Evolutionary conservation across 2,888 invertebrate species (phyloP).

Genomic region (Thysanoteuthis rhombus): DNA sequence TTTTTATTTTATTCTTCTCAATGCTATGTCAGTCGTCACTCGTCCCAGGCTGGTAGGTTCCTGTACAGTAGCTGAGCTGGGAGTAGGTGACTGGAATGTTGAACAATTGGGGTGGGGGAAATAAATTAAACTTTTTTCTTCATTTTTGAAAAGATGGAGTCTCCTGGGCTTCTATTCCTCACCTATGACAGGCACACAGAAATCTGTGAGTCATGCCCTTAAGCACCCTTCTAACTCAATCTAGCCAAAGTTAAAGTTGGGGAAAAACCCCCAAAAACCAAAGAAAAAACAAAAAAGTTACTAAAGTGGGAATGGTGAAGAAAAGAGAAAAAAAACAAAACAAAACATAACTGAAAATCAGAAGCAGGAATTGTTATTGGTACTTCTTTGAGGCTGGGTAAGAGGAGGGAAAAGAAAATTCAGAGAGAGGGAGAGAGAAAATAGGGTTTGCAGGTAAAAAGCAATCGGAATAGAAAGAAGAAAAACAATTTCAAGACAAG

Average conservation of each 20-base stretch:
- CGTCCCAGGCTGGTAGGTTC: conserved; percentile 24
- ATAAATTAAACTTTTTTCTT: background rate
- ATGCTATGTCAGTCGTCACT: conserved; percentile 25
- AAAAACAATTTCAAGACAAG: background rate
- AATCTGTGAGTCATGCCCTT: conserved; percentile 24
- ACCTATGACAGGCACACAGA: conserved; percentile 15
- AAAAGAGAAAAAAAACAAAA: background rate
- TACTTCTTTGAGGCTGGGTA: background rate
- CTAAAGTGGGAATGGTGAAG: background rate
- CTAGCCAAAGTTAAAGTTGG: background rate
- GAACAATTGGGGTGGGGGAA: background rate
- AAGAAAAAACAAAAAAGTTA: background rate
- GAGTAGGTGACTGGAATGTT: conserved; percentile 30
- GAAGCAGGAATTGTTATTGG: background rate
- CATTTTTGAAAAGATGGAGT: background rate
- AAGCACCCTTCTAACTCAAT: conserved; percentile 29
- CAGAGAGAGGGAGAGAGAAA: too few species aligned
- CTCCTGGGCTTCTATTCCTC: conserved; percentile 17
- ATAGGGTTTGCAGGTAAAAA: background rate
- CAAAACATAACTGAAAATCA: background rate
- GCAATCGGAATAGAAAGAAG: background rate
- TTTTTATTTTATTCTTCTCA: background rate
- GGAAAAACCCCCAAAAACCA: background rate
- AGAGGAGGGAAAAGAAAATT: background rate
- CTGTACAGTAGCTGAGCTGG: conserved; percentile 25